Evolutionary conservation across 2,797 vertebrate genomes (phyloP), one percentile per base, ranked within the genome.

Genomic region (Danio tinwini): DNA sequence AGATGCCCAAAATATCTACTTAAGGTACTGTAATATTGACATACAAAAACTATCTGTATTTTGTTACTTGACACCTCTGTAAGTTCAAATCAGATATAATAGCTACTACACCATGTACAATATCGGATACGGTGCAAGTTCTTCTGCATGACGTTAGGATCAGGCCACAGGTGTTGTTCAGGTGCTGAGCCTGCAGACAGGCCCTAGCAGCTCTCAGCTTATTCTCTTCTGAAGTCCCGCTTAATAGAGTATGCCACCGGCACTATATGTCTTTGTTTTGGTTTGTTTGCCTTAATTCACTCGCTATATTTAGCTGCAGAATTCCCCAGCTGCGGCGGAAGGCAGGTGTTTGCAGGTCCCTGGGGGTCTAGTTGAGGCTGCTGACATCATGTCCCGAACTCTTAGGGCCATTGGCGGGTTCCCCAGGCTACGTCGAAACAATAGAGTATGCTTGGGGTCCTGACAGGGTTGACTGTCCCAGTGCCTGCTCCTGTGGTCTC

Each of bases 341-440:
- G 88, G 89, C 91, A 93, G 93, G 91, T 94, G 93, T 88, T 84
- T 87, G 83, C 50, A 78, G 67, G 82, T 81, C 87, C 87, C 89
- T 89, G 62, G 61, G 58, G 70, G 69, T 16, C 8, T 62, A 19
- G 80, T 55, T 49, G 14, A 52, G 44, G 72, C 73, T 64, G 62
- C 86, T 94, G 93, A 93, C 92, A 90, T 94, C 93, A 93, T 86
- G 81, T 88, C 74, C 82, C 84, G 77, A 89, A 86, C 86, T 87
- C 87, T 87, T 89, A 87, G 85, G 90, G 85, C 89, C 88, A 82
- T 83, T 82, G 88, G 91, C 83, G 74, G 74, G 81, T 84, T 83
- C 76, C 39, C 37, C 64, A 78, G 79, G 86, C 83, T 91, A 82
- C 17, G 39, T 50, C 0, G 1, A 63, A 88, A 89, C 85, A 86